Evolutionary conservation across 1,140 invertebrate genomes (phyloP).

Genomic region (Pseudomyrmex dendroicus): DNA sequence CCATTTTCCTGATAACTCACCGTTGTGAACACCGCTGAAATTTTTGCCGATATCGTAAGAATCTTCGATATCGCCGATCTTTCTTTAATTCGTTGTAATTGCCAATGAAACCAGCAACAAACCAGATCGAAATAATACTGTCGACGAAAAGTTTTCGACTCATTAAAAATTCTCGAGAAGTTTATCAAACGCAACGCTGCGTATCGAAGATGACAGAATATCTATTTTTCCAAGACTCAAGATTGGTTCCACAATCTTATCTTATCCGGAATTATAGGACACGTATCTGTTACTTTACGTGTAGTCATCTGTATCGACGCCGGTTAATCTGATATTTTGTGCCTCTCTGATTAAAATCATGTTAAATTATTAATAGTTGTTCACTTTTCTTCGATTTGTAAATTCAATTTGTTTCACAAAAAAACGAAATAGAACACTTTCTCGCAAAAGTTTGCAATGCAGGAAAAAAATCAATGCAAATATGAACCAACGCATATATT

Average conservation of each 20-base stretch:
- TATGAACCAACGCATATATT: not conserved
- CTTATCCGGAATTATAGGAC: not conserved
- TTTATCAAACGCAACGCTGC: not conserved
- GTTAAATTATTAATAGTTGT: too few relatives aligned
- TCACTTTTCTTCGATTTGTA: too few relatives aligned
- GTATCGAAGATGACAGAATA: not conserved
- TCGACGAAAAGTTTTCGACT: not conserved
- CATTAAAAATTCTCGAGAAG: not conserved
- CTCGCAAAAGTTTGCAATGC: too few relatives aligned
- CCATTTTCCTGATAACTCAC: constrained; percentile 64
- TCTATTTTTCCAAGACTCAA: not conserved
- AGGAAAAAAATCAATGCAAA: too few relatives aligned
- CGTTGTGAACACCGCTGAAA: constrained; percentile 54
- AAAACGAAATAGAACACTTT: too few relatives aligned
- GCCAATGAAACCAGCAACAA: not conserved
- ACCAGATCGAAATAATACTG: not conserved
- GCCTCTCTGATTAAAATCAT: too few relatives aligned
- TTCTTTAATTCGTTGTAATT: not conserved
- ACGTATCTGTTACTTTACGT: not conserved
- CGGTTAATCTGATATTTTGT: not conserved
- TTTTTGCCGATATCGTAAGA: constrained; percentile 21
- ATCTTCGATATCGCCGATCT: not conserved
- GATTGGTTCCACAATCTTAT: constrained; percentile 17
- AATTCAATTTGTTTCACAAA: too few relatives aligned
- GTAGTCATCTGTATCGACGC: not conserved